Evolutionary conservation across 2,888 invertebrate genomes (phyloP).

Genomic region (Epirrita christyi): DNA sequence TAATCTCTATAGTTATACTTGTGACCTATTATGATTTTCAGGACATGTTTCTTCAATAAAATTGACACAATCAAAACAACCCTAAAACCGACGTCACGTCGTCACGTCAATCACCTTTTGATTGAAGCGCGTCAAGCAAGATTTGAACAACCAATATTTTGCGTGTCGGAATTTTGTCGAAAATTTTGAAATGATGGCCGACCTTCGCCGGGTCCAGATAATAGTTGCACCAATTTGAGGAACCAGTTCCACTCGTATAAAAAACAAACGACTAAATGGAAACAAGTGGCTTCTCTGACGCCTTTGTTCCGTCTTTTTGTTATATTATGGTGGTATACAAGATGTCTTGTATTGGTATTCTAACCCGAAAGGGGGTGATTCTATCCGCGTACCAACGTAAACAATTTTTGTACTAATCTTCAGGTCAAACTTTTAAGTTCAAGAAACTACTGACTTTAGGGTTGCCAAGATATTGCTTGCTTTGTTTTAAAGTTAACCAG

Average conservation of each 20-base stretch:
- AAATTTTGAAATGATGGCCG: constrained; percentile 73
- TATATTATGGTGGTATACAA: background rate
- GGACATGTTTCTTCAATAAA: too few species aligned
- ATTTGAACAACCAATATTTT: constrained; percentile 68
- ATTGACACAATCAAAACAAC: background rate
- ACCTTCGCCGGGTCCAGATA: constrained; percentile 79
- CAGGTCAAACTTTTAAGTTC: too few species aligned
- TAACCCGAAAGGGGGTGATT: too few species aligned
- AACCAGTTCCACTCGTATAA: constrained; percentile 73
- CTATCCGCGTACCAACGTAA: too few species aligned
- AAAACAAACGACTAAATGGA: constrained; percentile 70
- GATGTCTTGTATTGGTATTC: too few species aligned
- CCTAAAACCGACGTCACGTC: background rate
- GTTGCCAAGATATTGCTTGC: too few species aligned
- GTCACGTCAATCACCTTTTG: constrained; percentile 4
- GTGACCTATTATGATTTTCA: constrained; percentile 9
- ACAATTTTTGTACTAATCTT: too few species aligned
- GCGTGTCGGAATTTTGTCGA: constrained; percentile 80
- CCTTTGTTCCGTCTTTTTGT: constrained; percentile 54
- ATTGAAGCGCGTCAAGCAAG: constrained; percentile 43
- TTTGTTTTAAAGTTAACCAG: too few species aligned
- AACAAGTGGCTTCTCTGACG: constrained; percentile 63
- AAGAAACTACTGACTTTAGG: too few species aligned
- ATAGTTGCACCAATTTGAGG: constrained; percentile 80
- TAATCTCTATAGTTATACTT: too few species aligned